A percentile compares a stretch with the other conserved stretches of the same genome.
Evolutionary conservation across 1,140 invertebrate genomes (phyloP).

Genomic region (Dinoponera quadriceps): DNA sequence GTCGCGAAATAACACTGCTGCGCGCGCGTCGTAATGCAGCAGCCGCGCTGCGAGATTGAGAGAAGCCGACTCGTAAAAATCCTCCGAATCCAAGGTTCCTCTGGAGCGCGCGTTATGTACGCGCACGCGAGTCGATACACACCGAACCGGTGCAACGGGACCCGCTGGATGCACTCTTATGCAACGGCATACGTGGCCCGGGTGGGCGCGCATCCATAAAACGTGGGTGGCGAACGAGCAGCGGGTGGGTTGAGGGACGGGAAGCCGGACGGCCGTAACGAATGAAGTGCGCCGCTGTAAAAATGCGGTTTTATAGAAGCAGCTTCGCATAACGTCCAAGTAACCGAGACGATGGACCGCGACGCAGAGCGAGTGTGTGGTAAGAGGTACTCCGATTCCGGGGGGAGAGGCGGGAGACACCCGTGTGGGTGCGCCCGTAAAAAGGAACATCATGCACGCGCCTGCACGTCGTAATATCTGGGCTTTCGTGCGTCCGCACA

Average conservation of each 20-base stretch:
- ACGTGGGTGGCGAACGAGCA: slow-evolving; percentile 74
- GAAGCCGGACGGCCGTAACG: slow-evolving; percentile 65
- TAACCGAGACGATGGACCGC: slow-evolving; percentile 73
- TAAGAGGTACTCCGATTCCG: slow-evolving; percentile 2
- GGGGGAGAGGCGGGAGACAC: slow-evolving; percentile 2
- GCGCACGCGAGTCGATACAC: slow-evolving; percentile 17
- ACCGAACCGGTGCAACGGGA: slow-evolving; percentile 42
- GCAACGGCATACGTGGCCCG: slow-evolving; percentile 28
- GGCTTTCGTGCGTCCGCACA: slow-evolving; percentile 64
- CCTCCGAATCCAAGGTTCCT: background rate
- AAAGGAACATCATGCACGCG: slow-evolving; percentile 77
- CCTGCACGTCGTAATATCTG: slow-evolving; percentile 74
- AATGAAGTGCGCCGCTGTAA: slow-evolving; percentile 79
- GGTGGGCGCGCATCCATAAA: slow-evolving; percentile 65
- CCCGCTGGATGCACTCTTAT: slow-evolving; percentile 41
- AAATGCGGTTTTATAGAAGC: slow-evolving; percentile 80
- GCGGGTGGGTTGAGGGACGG: background rate
- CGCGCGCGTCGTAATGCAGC: too few relatives aligned
- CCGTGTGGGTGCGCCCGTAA: slow-evolving; percentile 75
- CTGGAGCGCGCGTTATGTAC: slow-evolving; percentile 1
- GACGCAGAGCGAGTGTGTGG: slow-evolving; percentile 26
- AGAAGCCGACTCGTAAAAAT: slow-evolving; percentile 33
- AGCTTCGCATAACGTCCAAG: slow-evolving; percentile 74
- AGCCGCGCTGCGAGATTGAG: too few relatives aligned
- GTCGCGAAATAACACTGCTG: slow-evolving; percentile 30